These are phyloP conservation scores for Holothuria scabra DNA, from an alignment of 53 echinoderm and acorn worm species.

Conservation along the genomic window DNA sequence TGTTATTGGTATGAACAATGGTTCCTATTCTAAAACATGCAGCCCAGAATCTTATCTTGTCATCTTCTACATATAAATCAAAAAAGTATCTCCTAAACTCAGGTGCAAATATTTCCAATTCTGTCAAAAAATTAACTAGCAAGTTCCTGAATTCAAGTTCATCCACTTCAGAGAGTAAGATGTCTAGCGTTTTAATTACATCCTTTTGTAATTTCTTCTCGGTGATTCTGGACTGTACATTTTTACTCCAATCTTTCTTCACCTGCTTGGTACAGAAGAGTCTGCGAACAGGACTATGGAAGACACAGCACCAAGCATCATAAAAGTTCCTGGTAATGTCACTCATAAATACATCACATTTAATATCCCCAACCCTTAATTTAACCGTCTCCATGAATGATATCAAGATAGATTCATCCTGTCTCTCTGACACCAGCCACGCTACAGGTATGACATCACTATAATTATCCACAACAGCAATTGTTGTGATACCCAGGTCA, in stretches of 20 bases:
- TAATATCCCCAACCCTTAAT: not conserved
- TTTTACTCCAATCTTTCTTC: not conserved
- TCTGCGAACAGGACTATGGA: not conserved
- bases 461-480: slow-evolving; percentile 55
- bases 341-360: slow-evolving; percentile 29
- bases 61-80: not conserved
- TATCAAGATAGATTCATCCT: slow-evolving; percentile 42
- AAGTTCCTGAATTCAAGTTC: slow-evolving; percentile 15
- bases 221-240: not conserved
- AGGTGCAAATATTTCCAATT: slow-evolving; percentile 5
- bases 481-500: slow-evolving; percentile 43
- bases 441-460: slow-evolving; percentile 59
- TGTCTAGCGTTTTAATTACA: slow-evolving; percentile 22
- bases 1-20: slow-evolving; percentile 26
- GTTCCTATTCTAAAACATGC: slow-evolving; percentile 24
- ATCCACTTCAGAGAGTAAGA: slow-evolving; percentile 37
- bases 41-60: slow-evolving; percentile 45
- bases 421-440: slow-evolving; percentile 49
- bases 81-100: slow-evolving; percentile 37
- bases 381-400: slow-evolving; percentile 15
- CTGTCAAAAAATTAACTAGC: not conserved
- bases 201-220: slow-evolving; percentile 3
- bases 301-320: slow-evolving; percentile 47
- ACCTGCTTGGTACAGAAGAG: not conserved
- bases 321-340: slow-evolving; percentile 47